Conservation (phyloP, 2,797 vertebrate genomes). For the Cynopterus sphinx region DNA sequence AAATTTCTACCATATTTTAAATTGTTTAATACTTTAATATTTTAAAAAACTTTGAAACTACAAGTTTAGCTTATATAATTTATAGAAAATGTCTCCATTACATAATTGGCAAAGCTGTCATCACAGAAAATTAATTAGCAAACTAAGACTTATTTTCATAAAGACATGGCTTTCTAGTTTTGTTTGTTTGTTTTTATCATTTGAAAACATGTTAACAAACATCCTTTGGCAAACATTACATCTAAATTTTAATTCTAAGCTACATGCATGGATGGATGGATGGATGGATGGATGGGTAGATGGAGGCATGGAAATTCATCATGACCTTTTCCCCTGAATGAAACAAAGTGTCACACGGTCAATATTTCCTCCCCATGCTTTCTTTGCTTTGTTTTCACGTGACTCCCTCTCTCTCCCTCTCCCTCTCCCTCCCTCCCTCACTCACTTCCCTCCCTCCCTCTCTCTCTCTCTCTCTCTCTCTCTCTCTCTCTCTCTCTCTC, state of each 20-base stretch:
- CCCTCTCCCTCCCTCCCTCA: no score
- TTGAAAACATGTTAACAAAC: background rate
- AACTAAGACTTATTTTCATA: constrained; percentile 39
- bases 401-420: background rate
- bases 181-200: background rate
- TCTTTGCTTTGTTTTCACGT: background rate
- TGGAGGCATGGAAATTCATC: background rate
- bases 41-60: background rate
- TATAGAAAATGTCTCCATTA: background rate
- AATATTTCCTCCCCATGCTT: background rate
- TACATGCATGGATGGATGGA: background rate
- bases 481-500: no score
- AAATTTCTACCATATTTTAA: background rate
- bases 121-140: constrained; percentile 38
- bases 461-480: no score
- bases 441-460: no score
- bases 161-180: background rate
- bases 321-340: background rate
- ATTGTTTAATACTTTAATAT: background rate
- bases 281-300: no score
- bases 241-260: constrained; percentile 16
- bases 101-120: background rate
- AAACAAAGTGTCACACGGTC: background rate
- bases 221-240: background rate
- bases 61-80: constrained; percentile 1